phyloP scores from a whole-genome alignment of 2,797 vertebrate genomes.

The Pangasius krempfi region DNA sequence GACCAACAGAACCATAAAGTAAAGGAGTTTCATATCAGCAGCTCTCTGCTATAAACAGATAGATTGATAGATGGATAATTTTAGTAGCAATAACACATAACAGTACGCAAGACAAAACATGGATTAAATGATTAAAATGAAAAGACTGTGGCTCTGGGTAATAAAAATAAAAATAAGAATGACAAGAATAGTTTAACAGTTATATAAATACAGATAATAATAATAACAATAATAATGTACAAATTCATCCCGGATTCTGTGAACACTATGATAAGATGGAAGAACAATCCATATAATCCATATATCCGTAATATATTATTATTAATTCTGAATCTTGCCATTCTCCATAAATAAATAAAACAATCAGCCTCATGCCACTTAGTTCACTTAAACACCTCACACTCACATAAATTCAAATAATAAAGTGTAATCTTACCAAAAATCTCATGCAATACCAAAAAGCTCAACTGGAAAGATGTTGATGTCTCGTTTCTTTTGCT shows the following conservation, averaged over 20 bases:
- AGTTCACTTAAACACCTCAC: neutral
- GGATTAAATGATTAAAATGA: neutral
- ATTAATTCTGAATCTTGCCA: neutral
- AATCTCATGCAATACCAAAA: neutral
- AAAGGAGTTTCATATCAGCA: neutral
- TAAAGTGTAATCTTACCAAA: slow-evolving; percentile 6
- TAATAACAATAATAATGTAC: neutral
- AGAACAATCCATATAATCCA: neutral
- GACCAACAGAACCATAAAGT: neutral
- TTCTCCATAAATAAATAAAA: neutral
- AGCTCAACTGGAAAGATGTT: no score
- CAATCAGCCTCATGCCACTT: no score
- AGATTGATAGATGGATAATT: neutral
- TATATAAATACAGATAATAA: neutral
- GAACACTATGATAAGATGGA: neutral
- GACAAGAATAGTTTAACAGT: neutral
- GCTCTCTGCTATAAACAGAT: neutral
- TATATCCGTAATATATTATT: neutral
- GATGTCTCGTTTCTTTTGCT: neutral
- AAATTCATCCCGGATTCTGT: neutral
- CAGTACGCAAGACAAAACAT: neutral
- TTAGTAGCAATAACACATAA: neutral
- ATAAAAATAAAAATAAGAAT: neutral
- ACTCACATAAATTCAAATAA: neutral
- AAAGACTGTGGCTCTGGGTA: neutral